Conservation (phyloP, 2,113 vertebrate species). For the Spilogale gracilis region DNA sequence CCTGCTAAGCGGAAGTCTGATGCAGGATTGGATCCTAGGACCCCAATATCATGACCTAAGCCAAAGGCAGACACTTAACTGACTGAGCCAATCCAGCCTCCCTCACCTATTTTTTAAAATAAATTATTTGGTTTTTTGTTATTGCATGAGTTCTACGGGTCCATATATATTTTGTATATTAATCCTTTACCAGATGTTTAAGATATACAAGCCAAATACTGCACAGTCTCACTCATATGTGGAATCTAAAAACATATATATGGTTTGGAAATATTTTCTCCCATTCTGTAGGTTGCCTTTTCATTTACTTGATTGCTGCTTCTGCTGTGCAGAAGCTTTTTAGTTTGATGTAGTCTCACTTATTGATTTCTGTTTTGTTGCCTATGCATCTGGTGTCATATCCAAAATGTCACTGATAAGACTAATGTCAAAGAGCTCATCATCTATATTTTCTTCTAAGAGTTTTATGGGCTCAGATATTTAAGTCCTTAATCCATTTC, state of each 20-base stretch:
- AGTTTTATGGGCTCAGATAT: background rate
- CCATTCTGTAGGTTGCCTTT: background rate
- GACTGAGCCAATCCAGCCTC: background rate
- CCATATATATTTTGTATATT: background rate
- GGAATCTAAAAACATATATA: background rate
- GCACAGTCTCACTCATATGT: background rate
- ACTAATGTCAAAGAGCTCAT: background rate
- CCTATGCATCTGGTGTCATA: background rate
- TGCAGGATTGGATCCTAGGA: background rate
- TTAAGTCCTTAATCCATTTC: background rate
- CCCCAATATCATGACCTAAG: background rate
- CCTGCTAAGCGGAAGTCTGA: background rate
- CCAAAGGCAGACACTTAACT: background rate
- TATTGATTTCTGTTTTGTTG: background rate
- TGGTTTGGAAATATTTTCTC: background rate
- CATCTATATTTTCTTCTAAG: background rate
- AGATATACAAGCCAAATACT: background rate
- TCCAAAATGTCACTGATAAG: background rate
- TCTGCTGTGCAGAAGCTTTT: background rate
- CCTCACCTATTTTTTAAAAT: background rate
- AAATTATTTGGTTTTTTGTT: background rate
- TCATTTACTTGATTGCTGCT: background rate
- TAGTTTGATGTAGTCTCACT: background rate
- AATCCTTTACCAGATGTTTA: background rate
- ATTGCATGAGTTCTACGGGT: background rate